phyloP scores from a whole-genome alignment of 2,888 invertebrate species.

The Cyrtodaria siliqua region DNA sequence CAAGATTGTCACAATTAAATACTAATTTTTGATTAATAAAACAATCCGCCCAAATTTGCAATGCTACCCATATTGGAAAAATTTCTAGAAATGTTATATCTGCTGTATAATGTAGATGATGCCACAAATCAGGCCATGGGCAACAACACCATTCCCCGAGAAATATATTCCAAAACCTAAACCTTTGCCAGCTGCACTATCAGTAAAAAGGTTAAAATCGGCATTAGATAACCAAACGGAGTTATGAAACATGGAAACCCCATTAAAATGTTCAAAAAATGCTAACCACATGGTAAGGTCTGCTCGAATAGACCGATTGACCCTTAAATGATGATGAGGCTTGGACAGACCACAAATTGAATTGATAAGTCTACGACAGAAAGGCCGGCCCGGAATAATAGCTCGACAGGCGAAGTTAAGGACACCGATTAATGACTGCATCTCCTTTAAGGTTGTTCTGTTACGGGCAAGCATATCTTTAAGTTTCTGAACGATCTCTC shows the following conservation, averaged over 20 bases:
- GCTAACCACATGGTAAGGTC: conserved; percentile 37
- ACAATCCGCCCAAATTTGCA: conserved; percentile 5
- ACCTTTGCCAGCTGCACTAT: conserved; percentile 25
- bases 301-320: conserved; percentile 13
- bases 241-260: conserved; percentile 32
- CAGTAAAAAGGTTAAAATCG: conserved; percentile 36
- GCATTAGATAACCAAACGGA: conserved; percentile 32
- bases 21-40: conserved; percentile 12
- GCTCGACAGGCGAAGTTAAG: conserved; percentile 36
- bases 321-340: conserved; percentile 26
- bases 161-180: conserved; percentile 37
- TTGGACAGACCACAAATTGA: conserved; percentile 27
- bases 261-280: conserved; percentile 36
- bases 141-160: conserved; percentile 6
- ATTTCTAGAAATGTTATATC: conserved; percentile 31
- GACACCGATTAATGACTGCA: conserved; percentile 39
- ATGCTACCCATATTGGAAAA: conserved; percentile 24
- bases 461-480: no score
- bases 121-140: conserved; percentile 24
- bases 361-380: conserved; percentile 42
- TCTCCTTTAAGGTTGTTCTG: conserved; percentile 25
- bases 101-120: background rate
- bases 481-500: no score
- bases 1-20: conserved; percentile 25
- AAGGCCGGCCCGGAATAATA: conserved; percentile 29